A percentile compares a stretch with the other conserved stretches of the same genome.
These are phyloP conservation scores for Aphaenogaster rudis DNA, from an alignment of 1,140 invertebrate species.

Conservation along the genomic window DNA sequence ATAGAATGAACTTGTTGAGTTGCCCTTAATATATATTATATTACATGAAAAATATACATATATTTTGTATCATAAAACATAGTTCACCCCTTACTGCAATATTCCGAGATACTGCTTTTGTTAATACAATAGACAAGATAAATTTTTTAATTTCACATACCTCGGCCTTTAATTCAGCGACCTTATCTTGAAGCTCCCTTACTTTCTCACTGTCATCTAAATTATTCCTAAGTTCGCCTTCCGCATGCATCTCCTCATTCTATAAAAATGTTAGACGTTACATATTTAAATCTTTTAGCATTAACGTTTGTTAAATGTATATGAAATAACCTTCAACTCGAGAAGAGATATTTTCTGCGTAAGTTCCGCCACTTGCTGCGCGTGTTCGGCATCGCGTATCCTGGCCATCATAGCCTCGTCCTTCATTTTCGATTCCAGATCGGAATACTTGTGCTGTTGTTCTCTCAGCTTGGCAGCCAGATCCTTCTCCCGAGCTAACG, in stretches of 20 bases:
- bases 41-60: constrained; percentile 40
- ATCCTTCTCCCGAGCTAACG: constrained; percentile 91
- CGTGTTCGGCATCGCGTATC: constrained; percentile 97
- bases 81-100: constrained; percentile 77
- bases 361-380: constrained; percentile 97
- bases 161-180: constrained; percentile 96
- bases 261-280: constrained; percentile 83
- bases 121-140: constrained; percentile 37
- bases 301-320: not conserved
- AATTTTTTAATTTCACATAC: constrained; percentile 86
- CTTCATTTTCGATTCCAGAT: constrained; percentile 96
- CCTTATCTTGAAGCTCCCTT: constrained; percentile 95
- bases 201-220: constrained; percentile 94
- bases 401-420: constrained; percentile 97
- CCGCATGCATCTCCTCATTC: constrained; percentile 97
- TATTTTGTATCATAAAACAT: constrained; percentile 37
- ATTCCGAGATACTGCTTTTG: constrained; percentile 68
- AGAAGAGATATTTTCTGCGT: constrained; percentile 97
- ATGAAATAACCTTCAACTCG: constrained; percentile 93
- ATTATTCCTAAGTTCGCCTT: constrained; percentile 94
- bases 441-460: constrained; percentile 94
- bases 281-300: not conserved
- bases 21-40: constrained; percentile 1
- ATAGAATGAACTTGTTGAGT: not conserved
- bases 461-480: constrained; percentile 93